Conservation (phyloP, 2,113 vertebrate genomes). For the Strigops habroptila region DNA sequence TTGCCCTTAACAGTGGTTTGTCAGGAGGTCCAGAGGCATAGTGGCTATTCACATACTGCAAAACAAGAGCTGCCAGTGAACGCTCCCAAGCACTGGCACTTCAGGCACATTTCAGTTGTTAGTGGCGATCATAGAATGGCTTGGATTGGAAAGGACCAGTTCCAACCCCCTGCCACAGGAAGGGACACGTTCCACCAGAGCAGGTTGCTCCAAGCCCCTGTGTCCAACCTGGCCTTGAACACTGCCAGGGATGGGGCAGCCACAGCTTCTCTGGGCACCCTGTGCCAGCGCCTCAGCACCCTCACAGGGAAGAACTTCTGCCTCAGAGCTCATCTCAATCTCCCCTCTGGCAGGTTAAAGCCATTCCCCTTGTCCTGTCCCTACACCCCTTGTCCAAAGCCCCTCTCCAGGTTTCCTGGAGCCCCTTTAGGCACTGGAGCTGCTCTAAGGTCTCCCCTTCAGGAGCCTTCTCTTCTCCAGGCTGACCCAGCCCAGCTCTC, state of each 20-base stretch:
- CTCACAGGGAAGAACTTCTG: no score
- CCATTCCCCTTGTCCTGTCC: no score
- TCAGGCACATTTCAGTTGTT: neutral
- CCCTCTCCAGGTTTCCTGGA: no score
- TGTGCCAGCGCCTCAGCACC: no score
- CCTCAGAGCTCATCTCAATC: no score
- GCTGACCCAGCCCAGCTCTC: neutral
- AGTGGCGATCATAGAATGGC: neutral
- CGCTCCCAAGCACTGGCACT: rapidly evolving
- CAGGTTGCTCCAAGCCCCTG: neutral
- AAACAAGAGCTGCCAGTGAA: rapidly evolving
- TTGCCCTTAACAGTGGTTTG: neutral
- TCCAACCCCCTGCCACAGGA: rapidly evolving
- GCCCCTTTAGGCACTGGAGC: neutral
- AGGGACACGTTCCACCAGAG: neutral
- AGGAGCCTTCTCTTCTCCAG: neutral
- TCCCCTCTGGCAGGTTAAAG: no score
- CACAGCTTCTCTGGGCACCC: no score
- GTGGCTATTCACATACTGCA: neutral
- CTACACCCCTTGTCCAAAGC: no score
- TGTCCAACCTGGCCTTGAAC: neutral
- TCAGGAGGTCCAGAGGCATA: neutral
- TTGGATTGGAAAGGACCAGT: neutral
- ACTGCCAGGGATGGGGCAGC: no score
- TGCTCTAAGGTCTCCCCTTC: neutral